Evolutionary conservation across 2,888 invertebrate species (phyloP), one percentile per base, ranked within the genome.

Genomic region (Sclerodermus sp.): DNA sequence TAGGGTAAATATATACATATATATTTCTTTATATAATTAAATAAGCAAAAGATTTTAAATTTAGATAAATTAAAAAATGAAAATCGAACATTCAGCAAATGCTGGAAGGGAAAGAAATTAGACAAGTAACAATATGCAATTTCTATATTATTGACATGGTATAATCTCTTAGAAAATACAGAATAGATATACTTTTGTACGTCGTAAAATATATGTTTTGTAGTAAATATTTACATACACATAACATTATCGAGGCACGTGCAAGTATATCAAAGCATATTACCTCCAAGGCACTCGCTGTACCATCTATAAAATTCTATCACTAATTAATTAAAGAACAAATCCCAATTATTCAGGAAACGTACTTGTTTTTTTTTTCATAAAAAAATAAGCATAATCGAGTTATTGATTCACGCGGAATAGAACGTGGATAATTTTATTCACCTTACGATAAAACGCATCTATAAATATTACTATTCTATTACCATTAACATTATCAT

Each of bases 91-190:
- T n/a, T n/a, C n/a, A n/a, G n/a, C n/a, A n/a, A n/a, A n/a, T n/a
- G n/a, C n/a, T n/a, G n/a, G n/a, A n/a, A 23, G 8, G 23, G 8
- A 23, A 5, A 23, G 8, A 23, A 23, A 23, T 3, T 3, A 3
- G 23, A 5, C 4, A 8, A 23, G 3, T 23, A 23, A 34, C 39
- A 57, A 57, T 59, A 58, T 54, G 58, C 45, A 59, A 58, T 45
- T 45, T 42, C 56, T 58, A 61, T 66, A 70, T 70, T 71, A 62
- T 64, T 66, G 60, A 57, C 51, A 58, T 60, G 51, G 57, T 68
- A 70, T 55, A 68, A 44, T 61, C 61, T 57, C 62, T 66, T 66
- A 71, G 43, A 64, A 65, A 64, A 63, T 64, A 66, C 56, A 47
- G 53, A 47, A 13, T 45, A 38, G 58, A 53, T 62, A 55, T 56